Evolutionary conservation across 2,888 invertebrate genomes (phyloP).

Genomic region (Protonemura montana): DNA sequence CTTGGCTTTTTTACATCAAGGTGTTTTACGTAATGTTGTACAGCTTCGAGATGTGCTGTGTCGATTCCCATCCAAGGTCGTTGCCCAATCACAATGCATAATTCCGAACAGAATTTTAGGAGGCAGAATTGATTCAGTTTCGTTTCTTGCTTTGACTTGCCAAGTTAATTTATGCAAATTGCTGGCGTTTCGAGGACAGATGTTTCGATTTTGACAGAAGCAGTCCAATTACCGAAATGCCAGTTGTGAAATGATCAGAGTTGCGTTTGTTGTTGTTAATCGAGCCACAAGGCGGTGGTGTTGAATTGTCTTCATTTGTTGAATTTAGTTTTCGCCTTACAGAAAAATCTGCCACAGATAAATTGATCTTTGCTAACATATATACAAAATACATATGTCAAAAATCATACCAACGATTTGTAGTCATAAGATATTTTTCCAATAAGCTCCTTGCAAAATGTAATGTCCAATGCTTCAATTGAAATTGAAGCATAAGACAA

Average conservation of each 20-base stretch:
- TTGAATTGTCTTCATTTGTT: no score
- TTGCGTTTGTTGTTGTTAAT: no score
- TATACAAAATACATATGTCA: no score
- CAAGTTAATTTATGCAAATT: slow-evolving; percentile 2
- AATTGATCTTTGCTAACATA: no score
- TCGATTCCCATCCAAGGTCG: neutral
- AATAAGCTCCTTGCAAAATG: no score
- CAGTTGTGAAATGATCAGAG: neutral
- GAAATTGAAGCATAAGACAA: no score
- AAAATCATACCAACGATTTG: no score
- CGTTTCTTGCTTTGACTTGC: neutral
- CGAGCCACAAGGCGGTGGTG: no score
- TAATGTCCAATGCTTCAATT: no score
- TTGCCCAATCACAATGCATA: neutral
- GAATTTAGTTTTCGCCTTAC: no score
- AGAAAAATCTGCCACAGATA: no score
- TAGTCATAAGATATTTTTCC: no score
- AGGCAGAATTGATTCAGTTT: neutral
- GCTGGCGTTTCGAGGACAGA: neutral
- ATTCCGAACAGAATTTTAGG: neutral
- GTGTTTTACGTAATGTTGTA: neutral
- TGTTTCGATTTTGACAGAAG: neutral
- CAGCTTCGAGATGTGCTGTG: neutral
- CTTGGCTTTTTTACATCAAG: neutral
- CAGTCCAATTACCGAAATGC: neutral